Conservation (phyloP, 2,113 vertebrate genomes). For the Cnemophilus loriae region DNA sequence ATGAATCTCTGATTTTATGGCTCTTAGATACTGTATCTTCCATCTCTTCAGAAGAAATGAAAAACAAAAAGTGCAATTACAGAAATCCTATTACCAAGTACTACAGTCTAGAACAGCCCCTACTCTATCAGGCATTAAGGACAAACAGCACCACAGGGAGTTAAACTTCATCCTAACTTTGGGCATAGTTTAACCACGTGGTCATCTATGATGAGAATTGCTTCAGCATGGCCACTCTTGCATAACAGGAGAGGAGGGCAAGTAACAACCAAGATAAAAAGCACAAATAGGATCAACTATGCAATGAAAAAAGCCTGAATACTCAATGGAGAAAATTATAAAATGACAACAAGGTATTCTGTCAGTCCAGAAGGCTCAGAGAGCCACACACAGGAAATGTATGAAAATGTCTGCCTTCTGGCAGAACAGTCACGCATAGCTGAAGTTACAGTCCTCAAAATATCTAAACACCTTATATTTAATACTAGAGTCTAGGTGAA, state of each 20-base stretch:
- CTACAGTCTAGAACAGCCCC: not conserved
- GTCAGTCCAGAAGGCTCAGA: not conserved
- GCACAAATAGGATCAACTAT: not conserved
- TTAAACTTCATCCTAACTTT: not conserved
- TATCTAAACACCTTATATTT: not conserved
- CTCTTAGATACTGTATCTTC: not conserved
- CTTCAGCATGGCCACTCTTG: not conserved
- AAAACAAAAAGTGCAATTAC: not conserved
- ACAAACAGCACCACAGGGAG: not conserved
- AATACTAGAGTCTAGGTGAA: not conserved
- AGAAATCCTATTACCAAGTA: not conserved
- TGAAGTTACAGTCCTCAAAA: not conserved
- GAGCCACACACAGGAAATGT: not conserved
- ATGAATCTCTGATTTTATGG: not conserved
- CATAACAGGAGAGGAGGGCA: not conserved
- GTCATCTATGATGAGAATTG: not conserved
- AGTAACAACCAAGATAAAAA: not conserved
- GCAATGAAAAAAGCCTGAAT: not conserved
- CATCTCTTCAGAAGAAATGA: not conserved
- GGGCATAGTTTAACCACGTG: not conserved
- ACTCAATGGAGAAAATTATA: not conserved
- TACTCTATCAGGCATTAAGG: not conserved
- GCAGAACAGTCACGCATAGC: not conserved
- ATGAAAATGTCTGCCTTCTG: not conserved
- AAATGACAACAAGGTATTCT: not conserved